Evolutionary conservation across 2,888 invertebrate species (phyloP).

Genomic region (Tuta absoluta): DNA sequence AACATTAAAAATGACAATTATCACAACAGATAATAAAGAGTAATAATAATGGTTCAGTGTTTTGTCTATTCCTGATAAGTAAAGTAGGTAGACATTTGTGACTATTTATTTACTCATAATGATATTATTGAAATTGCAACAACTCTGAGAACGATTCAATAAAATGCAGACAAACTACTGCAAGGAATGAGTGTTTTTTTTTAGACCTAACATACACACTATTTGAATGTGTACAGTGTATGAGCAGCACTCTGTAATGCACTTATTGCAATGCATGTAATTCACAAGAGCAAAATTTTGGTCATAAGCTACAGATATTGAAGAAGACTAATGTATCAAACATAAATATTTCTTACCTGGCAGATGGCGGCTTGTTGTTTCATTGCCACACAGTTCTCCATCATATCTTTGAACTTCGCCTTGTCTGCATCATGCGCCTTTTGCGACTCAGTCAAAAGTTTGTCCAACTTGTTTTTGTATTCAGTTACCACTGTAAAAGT

Average conservation of each 20-base stretch:
- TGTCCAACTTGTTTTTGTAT: slow-evolving; percentile 66
- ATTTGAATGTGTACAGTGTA: no score
- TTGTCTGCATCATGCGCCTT: slow-evolving; percentile 59
- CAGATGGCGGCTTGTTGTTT: slow-evolving; percentile 66
- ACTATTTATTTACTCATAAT: no score
- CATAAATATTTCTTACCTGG: slow-evolving; percentile 49
- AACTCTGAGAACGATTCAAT: no score
- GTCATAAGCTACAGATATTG: no score
- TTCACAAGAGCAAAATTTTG: no score
- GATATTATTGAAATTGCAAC: no score
- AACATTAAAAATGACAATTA: background rate
- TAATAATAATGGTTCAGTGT: background rate
- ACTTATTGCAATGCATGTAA: no score
- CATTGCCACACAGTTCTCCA: slow-evolving; percentile 69
- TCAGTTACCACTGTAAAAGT: slow-evolving; percentile 64
- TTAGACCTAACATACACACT: no score
- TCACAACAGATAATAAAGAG: background rate
- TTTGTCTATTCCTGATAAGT: slow-evolving; percentile 3
- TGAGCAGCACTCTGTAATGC: no score
- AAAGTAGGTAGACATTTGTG: background rate
- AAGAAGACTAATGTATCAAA: background rate
- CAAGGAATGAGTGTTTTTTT: no score
- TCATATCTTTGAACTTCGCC: slow-evolving; percentile 60
- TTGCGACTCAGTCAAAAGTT: slow-evolving; percentile 62
- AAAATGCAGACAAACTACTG: no score